Evolutionary conservation across 2,888 invertebrate genomes (phyloP), one percentile per base, ranked within the genome.

Genomic region (Tyria jacobaeae): DNA sequence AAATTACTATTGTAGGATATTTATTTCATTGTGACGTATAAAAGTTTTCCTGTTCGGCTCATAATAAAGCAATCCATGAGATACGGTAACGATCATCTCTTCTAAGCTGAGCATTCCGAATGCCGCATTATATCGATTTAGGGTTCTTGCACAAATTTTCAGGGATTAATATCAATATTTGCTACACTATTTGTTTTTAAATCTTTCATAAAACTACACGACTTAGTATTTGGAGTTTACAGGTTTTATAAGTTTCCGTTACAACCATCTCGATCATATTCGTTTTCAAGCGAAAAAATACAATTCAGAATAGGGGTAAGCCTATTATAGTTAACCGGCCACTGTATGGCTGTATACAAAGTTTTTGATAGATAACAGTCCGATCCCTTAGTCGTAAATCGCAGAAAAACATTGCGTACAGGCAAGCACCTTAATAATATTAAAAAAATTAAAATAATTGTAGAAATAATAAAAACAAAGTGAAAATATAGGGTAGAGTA

Each of bases 21-120:
- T 27, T 14, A 47, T 58, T 52, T 41, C 17, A 56, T 70, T 74
- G 73, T 51, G 7, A 0, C 1, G 10, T 64, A n/a, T 62, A 76
- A 79, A 74, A 55, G 34, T 54, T 47, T 35, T 55, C 27, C 57
- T 67, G 70, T 69, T 73, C 70, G 66, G 76, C 80, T 84, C 79
- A 78, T 73, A 69, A 75, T 82, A 85, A 83, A 83, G 78, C 80
- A 81, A 85, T 83, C 80, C 76, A 75, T 76, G 73, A 71, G 73
- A 68, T 68, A 65, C 59, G 73, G 72, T 64, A 68, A 56, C n/a
- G 75, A 74, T 69, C 72, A 78, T 73, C 75, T 79, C 76, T 71
- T 71, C 74, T 67, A 70, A 72, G 72, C 71, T 60, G 56, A 70
- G 68, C 69, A 67, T 78, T 78, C 75, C 70, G 60, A 66, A 63